Percentiles rank a stretch among this genome's conserved stretches.
phyloP scores from a whole-genome alignment of 2,113 vertebrate species.

The Uria lomvia region DNA sequence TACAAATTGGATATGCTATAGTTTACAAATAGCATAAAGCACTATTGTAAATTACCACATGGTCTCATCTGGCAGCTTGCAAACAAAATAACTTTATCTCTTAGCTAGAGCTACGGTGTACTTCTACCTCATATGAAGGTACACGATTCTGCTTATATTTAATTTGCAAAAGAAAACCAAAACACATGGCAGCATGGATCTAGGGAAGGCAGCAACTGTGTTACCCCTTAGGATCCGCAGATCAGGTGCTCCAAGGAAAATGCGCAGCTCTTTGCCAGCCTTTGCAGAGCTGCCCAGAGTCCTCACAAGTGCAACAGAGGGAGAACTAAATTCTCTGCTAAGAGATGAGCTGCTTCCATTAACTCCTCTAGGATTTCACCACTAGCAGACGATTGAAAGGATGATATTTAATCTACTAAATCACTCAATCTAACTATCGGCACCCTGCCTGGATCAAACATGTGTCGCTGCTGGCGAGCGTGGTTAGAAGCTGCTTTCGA shows the following conservation, averaged over 20 bases:
- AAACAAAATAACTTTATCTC: background rate
- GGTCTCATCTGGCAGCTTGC: background rate
- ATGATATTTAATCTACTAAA: background rate
- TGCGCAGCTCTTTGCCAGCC: background rate
- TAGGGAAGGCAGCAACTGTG: background rate
- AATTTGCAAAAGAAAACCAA: background rate
- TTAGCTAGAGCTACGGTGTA: background rate
- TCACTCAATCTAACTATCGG: background rate
- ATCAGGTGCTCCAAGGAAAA: background rate
- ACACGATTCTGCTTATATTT: background rate
- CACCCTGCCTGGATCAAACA: background rate
- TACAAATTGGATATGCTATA: background rate
- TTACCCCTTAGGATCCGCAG: background rate
- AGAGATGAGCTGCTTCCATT: background rate
- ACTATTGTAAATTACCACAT: background rate
- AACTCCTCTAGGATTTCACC: background rate
- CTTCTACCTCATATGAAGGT: background rate
- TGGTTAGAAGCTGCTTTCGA: background rate
- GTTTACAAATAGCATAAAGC: background rate
- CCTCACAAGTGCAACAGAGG: background rate
- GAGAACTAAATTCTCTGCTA: background rate
- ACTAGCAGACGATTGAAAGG: background rate
- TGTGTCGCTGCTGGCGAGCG: rapidly evolving
- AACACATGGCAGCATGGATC: background rate
- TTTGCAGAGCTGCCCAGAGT: background rate